phyloP scores from a whole-genome alignment of 2,113 vertebrate species.

The Ursus arctos region DNA sequence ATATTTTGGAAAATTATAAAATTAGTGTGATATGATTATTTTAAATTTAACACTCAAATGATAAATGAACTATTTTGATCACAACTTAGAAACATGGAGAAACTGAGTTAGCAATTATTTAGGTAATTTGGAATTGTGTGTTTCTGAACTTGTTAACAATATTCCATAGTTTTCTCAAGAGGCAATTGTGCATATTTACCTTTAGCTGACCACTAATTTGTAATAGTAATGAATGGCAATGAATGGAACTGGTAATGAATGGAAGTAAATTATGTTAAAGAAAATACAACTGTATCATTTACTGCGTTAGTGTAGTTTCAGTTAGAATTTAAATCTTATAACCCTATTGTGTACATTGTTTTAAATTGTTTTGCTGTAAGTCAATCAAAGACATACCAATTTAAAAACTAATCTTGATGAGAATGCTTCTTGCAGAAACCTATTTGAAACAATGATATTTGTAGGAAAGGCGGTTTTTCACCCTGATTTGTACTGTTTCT shows the following conservation, averaged over 20 bases:
- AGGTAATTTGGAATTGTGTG: conserved; percentile 31
- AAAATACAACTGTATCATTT: neutral
- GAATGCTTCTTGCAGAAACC: conserved; percentile 46
- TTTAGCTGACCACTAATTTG: neutral
- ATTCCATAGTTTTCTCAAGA: conserved; percentile 4
- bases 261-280: conserved; percentile 56
- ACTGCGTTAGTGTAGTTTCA: conserved; percentile 42
- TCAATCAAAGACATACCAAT: neutral
- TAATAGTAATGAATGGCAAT: neutral
- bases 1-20: conserved; percentile 48
- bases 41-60: conserved; percentile 8
- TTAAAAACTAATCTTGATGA: conserved; percentile 61
- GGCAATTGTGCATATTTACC: conserved; percentile 28
- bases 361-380: conserved; percentile 39
- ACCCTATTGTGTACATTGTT: conserved; percentile 32
- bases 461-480: conserved; percentile 51
- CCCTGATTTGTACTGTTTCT: neutral
- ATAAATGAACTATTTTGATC: conserved; percentile 27
- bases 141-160: conserved; percentile 56
- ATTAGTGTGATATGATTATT: neutral
- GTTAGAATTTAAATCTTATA: conserved; percentile 72
- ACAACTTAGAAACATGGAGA: conserved; percentile 41
- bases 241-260: conserved; percentile 48
- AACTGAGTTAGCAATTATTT: conserved; percentile 22
- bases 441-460: conserved; percentile 12